Evolutionary conservation across 2,113 vertebrate genomes (phyloP), one percentile per base, ranked within the genome.

Genomic region (Emberiza fucata): DNA sequence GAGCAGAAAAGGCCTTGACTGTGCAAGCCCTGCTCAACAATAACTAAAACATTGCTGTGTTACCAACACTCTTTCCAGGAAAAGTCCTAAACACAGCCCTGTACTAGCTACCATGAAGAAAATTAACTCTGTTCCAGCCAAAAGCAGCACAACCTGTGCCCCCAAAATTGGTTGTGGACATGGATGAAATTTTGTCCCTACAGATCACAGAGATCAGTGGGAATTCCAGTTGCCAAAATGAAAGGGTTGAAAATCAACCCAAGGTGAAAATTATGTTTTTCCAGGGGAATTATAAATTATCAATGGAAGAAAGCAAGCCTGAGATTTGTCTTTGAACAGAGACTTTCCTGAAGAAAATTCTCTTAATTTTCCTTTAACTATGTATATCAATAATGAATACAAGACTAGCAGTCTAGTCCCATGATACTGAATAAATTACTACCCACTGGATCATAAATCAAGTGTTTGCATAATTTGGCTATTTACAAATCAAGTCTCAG

Each of bases 391-490:
- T 61, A 91, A 72, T 27, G 50, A 80, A 48, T 60, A 81, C 37
- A 37, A 93, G 56, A 92, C 90, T 31, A 92, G 31, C 64, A 88
- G 88, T 76, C 86, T 79, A 69, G 48, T 92, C 90, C 80, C 80
- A 65, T 86, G 88, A 88, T 79, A 75, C 72, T 71, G 66, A 95
- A 94, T 79, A 95, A 91, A 87, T 94, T 92, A 92, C 91, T 91
- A 81, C 87, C 63, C 85, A 68, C 51, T 86, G 76, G 33, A 90
- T 81, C 76, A 88, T 94, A 96, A 97, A 97, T 97, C 95, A 96
- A 93, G 8, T 73, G 78, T 91, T 95, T 95, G 87, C 84, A 87
- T 93, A 95, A 97, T 95, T 68, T 86, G 79, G 88, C 93, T 93
- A 83, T 93, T 96, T 93, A 81, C 85, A 95, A 92, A 94, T 64